Evolutionary conservation across 2,113 vertebrate genomes (phyloP), one percentile per base, ranked within the genome.

Genomic region (Labeo catla): DNA sequence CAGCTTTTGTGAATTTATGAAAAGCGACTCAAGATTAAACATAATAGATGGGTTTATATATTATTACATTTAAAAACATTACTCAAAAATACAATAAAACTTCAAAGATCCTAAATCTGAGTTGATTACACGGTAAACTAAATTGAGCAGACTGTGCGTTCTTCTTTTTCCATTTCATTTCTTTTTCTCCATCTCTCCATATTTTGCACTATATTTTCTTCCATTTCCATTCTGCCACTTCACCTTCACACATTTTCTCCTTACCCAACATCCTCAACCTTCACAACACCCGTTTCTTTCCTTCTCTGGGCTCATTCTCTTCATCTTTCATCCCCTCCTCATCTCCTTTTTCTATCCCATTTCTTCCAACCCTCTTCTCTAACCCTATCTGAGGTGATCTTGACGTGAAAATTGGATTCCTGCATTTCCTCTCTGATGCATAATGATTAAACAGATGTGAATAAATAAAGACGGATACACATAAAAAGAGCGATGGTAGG

Each of bases 361-460:
- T 12, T 54, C 45, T 52, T 7, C 73, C 28, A 65, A 45, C 49
- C 15, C 19, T 23, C 19, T 21, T 54, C 15, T 39, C 1, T 47
- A 43, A 7, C n/a, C 70, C 70, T 34, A 10, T 59, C 3, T 61
- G 74, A 63, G 45, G 66, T 80, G 34, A 76, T 87, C 86, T 52
- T 65, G 50, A 79, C 76, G 86, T 84, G 85, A 86, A 87, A 87
- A 89, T 87, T 76, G 76, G 77, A 87, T 76, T 76, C 50, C 23
- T 63, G 28, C 9, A 65, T 83, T 89, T 87, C 39, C 86, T 84
- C 21, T 63, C 47, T 43, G 19, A 73, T 34, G 21, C 66, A 72
- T 72, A 39, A 43, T 87, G 50, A 87, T 86, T 89, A 77, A 88
- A 86, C 59, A 86, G 70, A 83, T 72, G 21, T 49, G 72, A 52